Base-by-base conservation (phyloP, 2,888 invertebrate genomes). In the Thumatha senex region DNA sequence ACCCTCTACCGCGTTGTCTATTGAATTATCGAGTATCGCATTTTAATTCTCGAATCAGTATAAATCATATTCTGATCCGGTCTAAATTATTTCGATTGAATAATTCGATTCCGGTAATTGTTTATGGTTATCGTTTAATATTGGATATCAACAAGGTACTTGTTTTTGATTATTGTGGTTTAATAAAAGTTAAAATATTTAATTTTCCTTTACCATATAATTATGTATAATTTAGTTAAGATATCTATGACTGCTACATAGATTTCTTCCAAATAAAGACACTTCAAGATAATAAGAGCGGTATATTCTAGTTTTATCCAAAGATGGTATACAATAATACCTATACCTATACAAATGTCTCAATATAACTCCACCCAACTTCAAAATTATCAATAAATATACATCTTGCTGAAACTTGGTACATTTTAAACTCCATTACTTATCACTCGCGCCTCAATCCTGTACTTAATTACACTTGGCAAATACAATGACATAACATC, bases 381-480 rank as follows among this genome's bases (percentile, higher is more conserved):
- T 54, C 47, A 45, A 63, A 67, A 60, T 61, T 46, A 56, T 57
- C 54, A 69, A 67, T 66, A 67, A 70, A 70, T 67, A 67, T 39
- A 67, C 61, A 55, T 63, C 58, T 47, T 51, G 40, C 40, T 53
- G 43, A 62, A 71, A 64, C 67, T 71, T 64, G 51, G 62, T 58
- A 72, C 63, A 72, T 70, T 71, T 71, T 66, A 68, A 67, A 68
- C 67, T 70, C 68, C 68, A 67, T 67, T 67, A 70, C 70, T 67
- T 70, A 76, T 74, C 76, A 68, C 70, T 75, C 70, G 71, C 64
- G 55, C 74, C 73, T 72, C 77, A 70, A 80, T 82, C 78, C 81
- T 80, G 82, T 84, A 85, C 84, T 86, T 88, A 89, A 89, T 89
- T 89, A 88, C 86, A 72, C 82, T 82, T 80, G 74, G 81, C 84